Evolutionary conservation across 2,888 invertebrate genomes (phyloP), one percentile per base, ranked within the genome.

Genomic region (Vanessa cardui): DNA sequence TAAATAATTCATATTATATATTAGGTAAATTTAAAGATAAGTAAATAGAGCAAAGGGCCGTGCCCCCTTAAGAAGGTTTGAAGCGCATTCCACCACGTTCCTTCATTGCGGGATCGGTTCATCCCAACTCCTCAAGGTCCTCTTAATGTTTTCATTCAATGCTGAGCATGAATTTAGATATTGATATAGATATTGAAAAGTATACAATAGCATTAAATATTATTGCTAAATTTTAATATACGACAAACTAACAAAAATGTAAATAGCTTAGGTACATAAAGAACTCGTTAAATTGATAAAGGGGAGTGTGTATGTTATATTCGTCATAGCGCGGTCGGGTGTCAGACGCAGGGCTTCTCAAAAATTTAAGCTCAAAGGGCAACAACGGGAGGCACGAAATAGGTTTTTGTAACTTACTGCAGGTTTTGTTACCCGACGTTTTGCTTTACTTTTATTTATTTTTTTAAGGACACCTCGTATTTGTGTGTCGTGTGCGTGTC

Each of bases 341-440:
- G 83, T 83, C 83, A 81, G 72, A 71, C 76, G 73, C 84, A 85
- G 73, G 75, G 74, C 68, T 75, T 76, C 78, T 79, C 80, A 79
- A 82, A 84, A 81, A 79, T 78, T 78, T 77, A 73, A 77, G 72
- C 75, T 80, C 81, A 81, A 83, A 82, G 79, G 79, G 76, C 78
- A 73, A 72, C 74, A 72, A 70, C 70, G 72, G 74, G 74, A 62
- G 76, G 78, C 76, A 77, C 78, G 74, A 80, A 74, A 81, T 79
- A 77, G 75, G 77, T 78, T 79, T 78, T 77, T 78, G 75, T 77
- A 77, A 77, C 75, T 62, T 33, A 26, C 31, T 31, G 39, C n/a
- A 68, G 66, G 60, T 58, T 67, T 61, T 69, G 71, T 69, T 69
- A 69, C 69, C 44, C 73, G 69, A 64, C 12, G 54, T 44, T 47